Base-by-base conservation (phyloP, 2,888 invertebrate species). In the Hipparchia semele region DNA sequence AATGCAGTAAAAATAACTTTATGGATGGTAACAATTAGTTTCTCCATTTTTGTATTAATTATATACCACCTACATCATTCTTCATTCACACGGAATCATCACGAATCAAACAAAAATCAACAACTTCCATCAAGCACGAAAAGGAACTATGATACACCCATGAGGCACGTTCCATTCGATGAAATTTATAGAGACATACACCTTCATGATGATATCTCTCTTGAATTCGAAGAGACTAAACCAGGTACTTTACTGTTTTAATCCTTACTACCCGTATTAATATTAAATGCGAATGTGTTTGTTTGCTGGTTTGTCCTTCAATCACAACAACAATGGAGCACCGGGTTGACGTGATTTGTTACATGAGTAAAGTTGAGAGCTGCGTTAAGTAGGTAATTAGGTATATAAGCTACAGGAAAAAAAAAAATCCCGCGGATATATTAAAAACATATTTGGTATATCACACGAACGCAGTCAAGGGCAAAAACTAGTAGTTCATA, bases 91-190 rank as follows among this genome's bases (percentile, higher is more conserved):
- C 68, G 60, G 49, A 69, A 72, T 13, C 70, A 76, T 71, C 67
- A 58, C 51, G 58, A 73, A 54, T 33, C 70, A 49, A 60, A 66
- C 45, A 59, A 73, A 56, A 53, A 49, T 56, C 53, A 71, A 59
- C 62, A 67, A 67, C 49, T 33, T 54, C 45, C 67, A 70, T 56
- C 67, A 56, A 71, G 49, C 64, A 70, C 69, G 9, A 62, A 73
- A 65, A 56, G 74, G 10, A 51, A 74, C 6, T 59, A 71, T 49
- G 81, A 80, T 5, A 81, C 79, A 9, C 86, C 88, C 2, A 83
- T 90, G 77, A 78, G 51, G 64, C 89, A 85, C 62, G 45, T 89
- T n/a, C 81, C 86, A 1, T 78, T 90, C 46, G 78, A 86, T 71
- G 80, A 83, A 71, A 54, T 87, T 71, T 86, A 86, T 67, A 80